phyloP scores from a whole-genome alignment of 2,888 invertebrate species.

The Ischnus inquisitorius region DNA sequence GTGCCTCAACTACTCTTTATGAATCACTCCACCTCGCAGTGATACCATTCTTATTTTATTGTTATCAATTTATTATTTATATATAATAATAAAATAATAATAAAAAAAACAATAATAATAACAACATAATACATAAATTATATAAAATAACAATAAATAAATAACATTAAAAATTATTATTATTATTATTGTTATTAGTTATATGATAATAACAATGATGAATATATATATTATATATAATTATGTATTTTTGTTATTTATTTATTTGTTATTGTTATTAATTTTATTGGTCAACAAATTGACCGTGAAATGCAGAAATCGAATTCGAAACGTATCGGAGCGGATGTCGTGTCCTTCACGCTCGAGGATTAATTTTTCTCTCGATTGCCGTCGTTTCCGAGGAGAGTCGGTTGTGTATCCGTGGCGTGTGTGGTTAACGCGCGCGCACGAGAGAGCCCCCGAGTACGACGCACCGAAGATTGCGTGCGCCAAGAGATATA shows the following conservation, averaged over 20 bases:
- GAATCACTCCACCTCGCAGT: neutral
- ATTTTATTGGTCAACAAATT: neutral
- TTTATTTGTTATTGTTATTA: no score
- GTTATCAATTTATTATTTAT: no score
- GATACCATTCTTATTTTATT: neutral
- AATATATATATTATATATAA: no score
- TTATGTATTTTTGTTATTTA: no score
- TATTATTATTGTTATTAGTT: no score
- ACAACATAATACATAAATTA: no score
- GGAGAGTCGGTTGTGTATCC: neutral
- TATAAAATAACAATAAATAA: no score
- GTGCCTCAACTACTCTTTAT: constrained; percentile 27
- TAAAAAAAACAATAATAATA: no score
- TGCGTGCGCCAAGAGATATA: constrained; percentile 67
- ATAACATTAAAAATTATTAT: no score
- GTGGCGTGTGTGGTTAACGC: constrained; percentile 19
- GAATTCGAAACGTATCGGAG: neutral
- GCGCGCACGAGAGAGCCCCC: no score
- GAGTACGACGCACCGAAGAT: constrained; percentile 53
- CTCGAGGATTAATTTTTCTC: neutral
- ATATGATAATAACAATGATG: no score
- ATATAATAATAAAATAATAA: no score
- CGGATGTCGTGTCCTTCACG: neutral
- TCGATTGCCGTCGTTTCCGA: neutral
- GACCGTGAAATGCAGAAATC: neutral